Evolutionary conservation across 2,113 vertebrate species (phyloP), one percentile per base, ranked within the genome.

Genomic region (Mormoops blainvillei): DNA sequence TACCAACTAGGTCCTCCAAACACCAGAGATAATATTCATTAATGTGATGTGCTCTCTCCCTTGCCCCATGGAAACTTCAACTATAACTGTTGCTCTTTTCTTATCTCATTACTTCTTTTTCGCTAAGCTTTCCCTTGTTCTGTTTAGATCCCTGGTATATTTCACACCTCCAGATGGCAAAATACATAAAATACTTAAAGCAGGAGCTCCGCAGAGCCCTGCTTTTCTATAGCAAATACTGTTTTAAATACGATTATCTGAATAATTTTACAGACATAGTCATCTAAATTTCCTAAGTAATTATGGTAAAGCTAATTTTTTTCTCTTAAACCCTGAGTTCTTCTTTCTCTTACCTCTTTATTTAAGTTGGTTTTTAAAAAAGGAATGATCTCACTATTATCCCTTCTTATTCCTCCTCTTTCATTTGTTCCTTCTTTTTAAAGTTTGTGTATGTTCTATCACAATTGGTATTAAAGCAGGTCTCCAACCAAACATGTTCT

Each of bases 311-410:
- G 22, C 9, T 45, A 52, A 43, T 11, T 77, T 84, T 65, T 71
- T 91, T 41, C 8, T 43, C 11, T 90, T 70, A 80, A 95, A 33
- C 22, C 7, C 68, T 43, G 33, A 84, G 28, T 82, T 96, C 31
- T 82, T 96, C 31, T 80, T 85, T 89, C 52, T 96, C 45, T 31
- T 84, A 12, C 36, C 7, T 68, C 12, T 87, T 91, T 73, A 38
- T 56, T 92, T 78, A 70, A 74, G 12, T 63, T 94, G 67, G 4
- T 87, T 73, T 77, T 77, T 67, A 78, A 95, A 89, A 68, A 91
- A 90, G 43, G 24, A 82, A 31, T 33, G 8, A 65, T 78, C 52
- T 54, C 16, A 20, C 18, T 24, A 13, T 61, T 45, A 12, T 9
- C 31, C 45, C 19, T 88, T 89, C n/a, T 81, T 50, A 65, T 70